Evolutionary conservation across 2,888 invertebrate species (phyloP).

Genomic region (Sarcophaga caerulescens): DNA sequence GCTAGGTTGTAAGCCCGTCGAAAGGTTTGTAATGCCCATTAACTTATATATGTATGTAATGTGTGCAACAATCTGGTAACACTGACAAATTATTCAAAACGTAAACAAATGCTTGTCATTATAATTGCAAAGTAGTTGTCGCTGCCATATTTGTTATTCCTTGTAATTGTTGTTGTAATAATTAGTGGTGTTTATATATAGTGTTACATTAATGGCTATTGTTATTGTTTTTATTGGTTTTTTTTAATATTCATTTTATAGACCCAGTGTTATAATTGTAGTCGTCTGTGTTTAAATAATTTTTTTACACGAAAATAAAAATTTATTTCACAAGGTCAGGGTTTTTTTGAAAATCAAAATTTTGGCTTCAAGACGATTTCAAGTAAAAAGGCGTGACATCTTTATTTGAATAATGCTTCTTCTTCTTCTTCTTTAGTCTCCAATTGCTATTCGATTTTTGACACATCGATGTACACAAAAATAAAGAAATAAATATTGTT

Average conservation of each 20-base stretch:
- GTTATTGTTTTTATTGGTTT: slow-evolving; percentile 1
- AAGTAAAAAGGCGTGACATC: slow-evolving; percentile 41
- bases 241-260: too few species aligned
- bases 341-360: slow-evolving; percentile 1
- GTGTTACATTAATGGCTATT: neutral
- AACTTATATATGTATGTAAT: too few species aligned
- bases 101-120: slow-evolving; percentile 14
- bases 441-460: too few species aligned
- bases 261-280: slow-evolving; percentile 54
- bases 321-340: slow-evolving; percentile 59
- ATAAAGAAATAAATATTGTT: too few species aligned
- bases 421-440: too few species aligned
- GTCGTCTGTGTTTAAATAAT: slow-evolving; percentile 19
- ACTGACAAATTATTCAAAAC: too few species aligned
- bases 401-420: neutral
- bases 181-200: neutral
- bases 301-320: slow-evolving; percentile 32
- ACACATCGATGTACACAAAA: too few species aligned
- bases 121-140: neutral
- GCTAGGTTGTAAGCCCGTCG: too few species aligned
- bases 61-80: too few species aligned
- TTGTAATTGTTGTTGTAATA: neutral
- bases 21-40: too few species aligned
- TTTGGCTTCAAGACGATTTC: neutral
- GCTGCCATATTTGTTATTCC: neutral